Evolutionary conservation across 2,888 invertebrate genomes (phyloP), one percentile per base, ranked within the genome.

Genomic region (Cistogaster globosa): DNA sequence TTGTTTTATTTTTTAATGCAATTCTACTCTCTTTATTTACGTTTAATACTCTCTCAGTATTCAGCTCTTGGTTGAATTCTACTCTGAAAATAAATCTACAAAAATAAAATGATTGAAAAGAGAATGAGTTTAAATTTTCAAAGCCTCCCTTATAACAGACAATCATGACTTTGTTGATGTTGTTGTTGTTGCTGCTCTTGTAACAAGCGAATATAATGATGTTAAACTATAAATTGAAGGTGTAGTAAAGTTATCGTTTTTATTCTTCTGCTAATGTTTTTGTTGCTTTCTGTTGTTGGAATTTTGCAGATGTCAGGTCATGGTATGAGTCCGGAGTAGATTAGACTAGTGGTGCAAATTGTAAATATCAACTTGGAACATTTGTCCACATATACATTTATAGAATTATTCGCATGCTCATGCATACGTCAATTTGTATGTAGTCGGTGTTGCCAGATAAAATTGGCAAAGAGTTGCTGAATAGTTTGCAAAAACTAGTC

Each of bases 241-340:
- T 82, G 85, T 85, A 78, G 57, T 67, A 11, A n/a, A 57, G 36
- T 42, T 42, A 42, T 12, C 12, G 42, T 42, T 2, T 42, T 42
- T 36, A 20, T 32, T 32, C 32, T 36, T 36, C 48, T 20, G 42
- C 42, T 42, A 32, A 32, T 32, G 9, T 78, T 69, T 58, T 72
- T 55, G 67, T 67, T 55, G 71, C 51, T 55, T 53, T 60, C n/a
- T 42, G 57, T 42, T 81, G 65, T 83, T 77, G 74, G 68, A 78
- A 71, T 83, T 82, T 85, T 85, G 82, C 85, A 87, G 85, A 85
- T 85, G 85, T 85, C 85, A 82, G 78, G 78, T 82, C 85, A 82
- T 77, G 74, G 72, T 78, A 76, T 78, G 69, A 42, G 60, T 74
- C 77, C 48, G 68, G 45, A 75, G 57, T 69, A 65, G 58, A 60